Evolutionary conservation across 92 coral and sea anemone species (phyloP).

Genomic region (Palythoa caribaeorum): DNA sequence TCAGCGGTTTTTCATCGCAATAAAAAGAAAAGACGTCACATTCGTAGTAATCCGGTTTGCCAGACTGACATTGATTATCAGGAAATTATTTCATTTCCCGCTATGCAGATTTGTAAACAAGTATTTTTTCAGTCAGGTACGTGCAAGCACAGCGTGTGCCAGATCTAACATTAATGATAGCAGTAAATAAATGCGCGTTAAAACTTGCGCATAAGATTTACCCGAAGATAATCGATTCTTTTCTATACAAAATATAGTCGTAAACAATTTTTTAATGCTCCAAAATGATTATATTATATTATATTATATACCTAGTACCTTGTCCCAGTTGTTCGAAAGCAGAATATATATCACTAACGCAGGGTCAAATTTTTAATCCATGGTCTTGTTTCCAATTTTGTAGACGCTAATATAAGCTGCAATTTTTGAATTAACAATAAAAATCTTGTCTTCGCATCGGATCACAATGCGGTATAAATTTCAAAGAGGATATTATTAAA

Average conservation of each 20-base stretch:
- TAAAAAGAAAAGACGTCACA: not conserved
- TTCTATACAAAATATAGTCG: not conserved
- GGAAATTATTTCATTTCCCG: not conserved
- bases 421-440: no score
- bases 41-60: not conserved
- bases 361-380: no score
- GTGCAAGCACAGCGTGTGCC: not conserved
- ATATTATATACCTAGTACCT: not conserved
- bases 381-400: no score
- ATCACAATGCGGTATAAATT: no score
- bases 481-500: no score
- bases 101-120: not conserved
- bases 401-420: no score
- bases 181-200: not conserved
- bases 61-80: not conserved
- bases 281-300: no score
- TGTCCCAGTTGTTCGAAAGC: no score
- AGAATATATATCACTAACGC: no score
- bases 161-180: not conserved
- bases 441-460: no score
- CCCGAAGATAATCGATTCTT: not conserved
- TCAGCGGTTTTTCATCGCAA: conserved; percentile 38
- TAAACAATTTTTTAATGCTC: no score
- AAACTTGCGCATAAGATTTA: not conserved
- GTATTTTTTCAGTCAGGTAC: not conserved